A percentile compares a stretch with the other conserved stretches of the same genome.
phyloP scores from a whole-genome alignment of 2,797 vertebrate species.

The Glossophaga mutica region DNA sequence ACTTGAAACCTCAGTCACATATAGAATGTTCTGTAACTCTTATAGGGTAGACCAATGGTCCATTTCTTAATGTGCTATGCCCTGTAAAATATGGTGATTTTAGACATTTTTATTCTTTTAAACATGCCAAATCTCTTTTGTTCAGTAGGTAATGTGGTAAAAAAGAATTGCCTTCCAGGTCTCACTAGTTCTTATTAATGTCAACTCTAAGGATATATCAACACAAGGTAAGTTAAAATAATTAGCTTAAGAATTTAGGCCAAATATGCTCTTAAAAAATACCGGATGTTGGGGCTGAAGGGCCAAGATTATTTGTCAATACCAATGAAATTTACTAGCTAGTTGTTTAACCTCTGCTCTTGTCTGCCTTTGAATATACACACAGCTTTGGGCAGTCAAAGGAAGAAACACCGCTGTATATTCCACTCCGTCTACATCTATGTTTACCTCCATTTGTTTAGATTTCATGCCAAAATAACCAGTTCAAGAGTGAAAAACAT shows the following conservation, averaged over 20 bases:
- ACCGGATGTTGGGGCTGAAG: not conserved
- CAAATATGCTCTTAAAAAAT: not conserved
- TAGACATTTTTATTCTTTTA: not conserved
- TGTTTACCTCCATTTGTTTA: not conserved
- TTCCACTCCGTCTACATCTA: not conserved
- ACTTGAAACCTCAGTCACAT: not conserved
- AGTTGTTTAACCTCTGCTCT: not conserved
- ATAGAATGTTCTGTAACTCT: not conserved
- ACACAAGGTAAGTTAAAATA: not conserved
- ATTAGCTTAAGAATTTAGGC: not conserved
- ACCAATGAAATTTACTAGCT: not conserved
- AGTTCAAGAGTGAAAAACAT: not conserved
- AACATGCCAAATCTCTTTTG: not conserved
- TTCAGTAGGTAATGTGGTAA: not conserved
- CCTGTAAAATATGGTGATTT: not conserved
- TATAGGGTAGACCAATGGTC: not conserved
- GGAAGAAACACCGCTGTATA: not conserved
- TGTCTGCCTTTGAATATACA: not conserved
- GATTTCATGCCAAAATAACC: constrained; percentile 8
- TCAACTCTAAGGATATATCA: not conserved
- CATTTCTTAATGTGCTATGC: not conserved
- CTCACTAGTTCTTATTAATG: not conserved
- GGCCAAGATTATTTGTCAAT: not conserved
- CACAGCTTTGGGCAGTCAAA: not conserved
- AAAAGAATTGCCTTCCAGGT: not conserved